A percentile compares a stretch with the other conserved stretches of the same genome.
Evolutionary conservation across 1,140 invertebrate species (phyloP).

Genomic region (Sesamia nonagrioides): DNA sequence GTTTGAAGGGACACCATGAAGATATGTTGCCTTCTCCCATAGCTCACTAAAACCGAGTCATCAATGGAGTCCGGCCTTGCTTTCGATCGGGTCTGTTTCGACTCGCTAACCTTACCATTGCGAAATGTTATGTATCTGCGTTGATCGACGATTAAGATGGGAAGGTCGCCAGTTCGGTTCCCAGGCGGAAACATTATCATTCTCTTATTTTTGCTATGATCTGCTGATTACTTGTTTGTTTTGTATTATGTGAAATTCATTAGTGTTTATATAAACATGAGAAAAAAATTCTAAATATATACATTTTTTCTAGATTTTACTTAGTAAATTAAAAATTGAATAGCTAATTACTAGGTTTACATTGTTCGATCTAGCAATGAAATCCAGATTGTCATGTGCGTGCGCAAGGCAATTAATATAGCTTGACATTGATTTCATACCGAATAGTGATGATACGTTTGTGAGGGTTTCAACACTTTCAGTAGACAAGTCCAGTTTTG

Average conservation of each 20-base stretch:
- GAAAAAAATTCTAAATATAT: no score
- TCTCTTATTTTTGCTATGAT: conserved; percentile 14
- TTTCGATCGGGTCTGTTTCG: conserved; percentile 19
- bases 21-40: background rate
- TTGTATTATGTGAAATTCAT: conserved; percentile 5
- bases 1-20: no score
- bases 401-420: no score
- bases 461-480: no score
- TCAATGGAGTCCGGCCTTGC: conserved; percentile 24
- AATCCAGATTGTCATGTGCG: no score
- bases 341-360: no score
- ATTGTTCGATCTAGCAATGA: no score
- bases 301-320: no score
- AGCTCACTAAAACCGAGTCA: background rate
- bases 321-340: no score
- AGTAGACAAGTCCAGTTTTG: no score
- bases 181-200: conserved; percentile 42
- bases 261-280: background rate
- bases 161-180: conserved; percentile 46
- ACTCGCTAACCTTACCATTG: conserved; percentile 35
- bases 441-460: no score
- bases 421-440: no score
- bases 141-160: conserved; percentile 4
- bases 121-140: conserved; percentile 38
- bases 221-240: background rate